phyloP scores from a whole-genome alignment of 2,797 vertebrate genomes.

The Mastacembelus armatus region DNA sequence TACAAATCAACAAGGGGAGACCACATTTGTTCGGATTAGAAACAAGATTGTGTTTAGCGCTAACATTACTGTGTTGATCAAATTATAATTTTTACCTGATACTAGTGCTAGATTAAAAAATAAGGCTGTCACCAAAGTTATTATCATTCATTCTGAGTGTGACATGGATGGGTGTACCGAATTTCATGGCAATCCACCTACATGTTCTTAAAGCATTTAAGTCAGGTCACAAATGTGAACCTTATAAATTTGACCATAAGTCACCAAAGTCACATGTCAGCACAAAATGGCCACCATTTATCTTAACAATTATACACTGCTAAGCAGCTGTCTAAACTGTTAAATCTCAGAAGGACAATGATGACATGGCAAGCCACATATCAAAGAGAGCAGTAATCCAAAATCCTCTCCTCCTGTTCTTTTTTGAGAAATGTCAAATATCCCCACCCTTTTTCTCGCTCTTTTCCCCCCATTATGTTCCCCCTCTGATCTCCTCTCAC shows the following conservation, averaged over 20 bases:
- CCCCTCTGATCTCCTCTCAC: not conserved
- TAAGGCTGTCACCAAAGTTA: not conserved
- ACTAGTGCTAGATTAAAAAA: not conserved
- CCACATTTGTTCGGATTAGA: not conserved
- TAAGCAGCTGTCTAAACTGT: slow-evolving; percentile 32
- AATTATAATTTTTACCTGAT: not conserved
- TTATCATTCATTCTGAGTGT: not conserved
- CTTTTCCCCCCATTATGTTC: not conserved
- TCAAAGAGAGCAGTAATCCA: slow-evolving; percentile 50
- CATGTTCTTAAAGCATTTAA: not conserved
- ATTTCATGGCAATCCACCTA: too few species aligned
- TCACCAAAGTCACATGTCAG: slow-evolving; percentile 12
- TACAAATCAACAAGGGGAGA: not conserved
- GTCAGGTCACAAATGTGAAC: not conserved
- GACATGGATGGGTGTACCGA: not conserved
- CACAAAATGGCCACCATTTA: slow-evolving; percentile 42
- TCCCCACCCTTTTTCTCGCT: not conserved
- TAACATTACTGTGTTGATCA: not conserved
- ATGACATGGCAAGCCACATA: slow-evolving; percentile 47
- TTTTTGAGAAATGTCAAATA: slow-evolving; percentile 29
- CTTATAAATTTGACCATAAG: too few species aligned
- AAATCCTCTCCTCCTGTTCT: slow-evolving; percentile 34
- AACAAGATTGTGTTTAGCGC: not conserved
- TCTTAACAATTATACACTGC: slow-evolving; percentile 45
- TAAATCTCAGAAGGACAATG: slow-evolving; percentile 37